Evolutionary conservation across 2,113 vertebrate species (phyloP).

Genomic region (Xenopus laevis): DNA sequence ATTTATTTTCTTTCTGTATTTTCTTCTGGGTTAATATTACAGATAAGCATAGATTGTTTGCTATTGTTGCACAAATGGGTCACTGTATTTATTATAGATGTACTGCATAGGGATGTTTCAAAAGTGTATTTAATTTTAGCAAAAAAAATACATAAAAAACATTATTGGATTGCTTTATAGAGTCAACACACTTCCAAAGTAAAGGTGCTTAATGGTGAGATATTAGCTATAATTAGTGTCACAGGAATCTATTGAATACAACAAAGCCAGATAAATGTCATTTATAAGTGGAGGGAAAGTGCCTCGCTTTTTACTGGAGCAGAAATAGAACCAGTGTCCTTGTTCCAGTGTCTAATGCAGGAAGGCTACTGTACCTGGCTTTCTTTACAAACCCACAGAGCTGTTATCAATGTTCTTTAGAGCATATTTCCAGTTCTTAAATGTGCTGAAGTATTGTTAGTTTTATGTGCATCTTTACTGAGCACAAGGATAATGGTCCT

Average conservation of each 20-base stretch:
- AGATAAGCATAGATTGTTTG: too few relatives aligned
- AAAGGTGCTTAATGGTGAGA: background rate
- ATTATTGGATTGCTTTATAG: background rate
- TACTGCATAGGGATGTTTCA: too few relatives aligned
- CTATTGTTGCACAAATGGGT: too few relatives aligned
- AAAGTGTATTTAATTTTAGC: too few relatives aligned
- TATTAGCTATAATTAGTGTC: background rate
- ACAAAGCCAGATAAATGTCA: background rate
- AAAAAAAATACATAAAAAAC: background rate
- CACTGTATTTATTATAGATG: too few relatives aligned
- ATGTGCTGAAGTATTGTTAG: slow-evolving; percentile 1
- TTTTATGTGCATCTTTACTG: slow-evolving; percentile 24
- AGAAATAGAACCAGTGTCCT: background rate
- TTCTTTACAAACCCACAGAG: background rate
- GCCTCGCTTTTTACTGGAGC: background rate
- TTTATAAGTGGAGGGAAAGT: background rate
- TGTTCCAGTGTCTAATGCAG: background rate
- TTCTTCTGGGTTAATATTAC: too few relatives aligned
- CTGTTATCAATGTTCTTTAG: slow-evolving; percentile 9
- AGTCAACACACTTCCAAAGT: background rate
- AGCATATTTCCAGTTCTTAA: background rate
- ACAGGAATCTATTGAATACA: background rate
- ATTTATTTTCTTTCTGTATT: too few relatives aligned
- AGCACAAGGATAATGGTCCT: slow-evolving; percentile 25
- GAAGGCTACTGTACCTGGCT: background rate